Conservation (phyloP, 2,113 vertebrate species). For the Anguilla japonica region DNA sequence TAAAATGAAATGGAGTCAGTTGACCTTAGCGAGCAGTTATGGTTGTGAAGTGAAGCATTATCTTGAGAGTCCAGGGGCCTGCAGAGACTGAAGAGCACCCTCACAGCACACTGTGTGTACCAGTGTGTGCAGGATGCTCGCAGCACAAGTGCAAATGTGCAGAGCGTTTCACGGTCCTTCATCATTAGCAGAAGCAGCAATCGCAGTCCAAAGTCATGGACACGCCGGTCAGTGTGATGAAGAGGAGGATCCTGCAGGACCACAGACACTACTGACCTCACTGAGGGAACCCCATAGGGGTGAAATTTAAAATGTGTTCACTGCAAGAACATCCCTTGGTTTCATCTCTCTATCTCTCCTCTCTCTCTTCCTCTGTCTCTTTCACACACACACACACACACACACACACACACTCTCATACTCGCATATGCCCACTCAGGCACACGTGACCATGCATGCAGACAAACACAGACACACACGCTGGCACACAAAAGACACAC, state of each 20-base stretch:
- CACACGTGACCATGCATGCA: too few relatives aligned
- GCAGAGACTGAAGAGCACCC: neutral
- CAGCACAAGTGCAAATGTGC: neutral
- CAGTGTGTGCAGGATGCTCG: neutral
- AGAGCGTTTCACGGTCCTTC: neutral
- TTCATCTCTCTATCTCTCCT: neutral
- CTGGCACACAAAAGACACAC: too few relatives aligned
- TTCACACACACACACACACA: too few relatives aligned
- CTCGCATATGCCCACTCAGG: too few relatives aligned
- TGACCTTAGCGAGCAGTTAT: neutral
- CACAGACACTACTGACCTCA: neutral
- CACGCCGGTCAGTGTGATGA: neutral
- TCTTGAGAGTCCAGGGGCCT: neutral
- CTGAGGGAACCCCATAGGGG: neutral
- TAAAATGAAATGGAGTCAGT: neutral
- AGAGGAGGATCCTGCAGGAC: neutral
- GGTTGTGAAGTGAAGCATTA: neutral
- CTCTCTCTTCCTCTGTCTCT: too few relatives aligned
- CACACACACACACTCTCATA: too few relatives aligned
- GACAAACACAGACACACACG: too few relatives aligned
- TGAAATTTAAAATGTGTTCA: neutral
- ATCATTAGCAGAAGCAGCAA: neutral
- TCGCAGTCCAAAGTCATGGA: neutral
- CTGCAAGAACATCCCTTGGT: neutral
- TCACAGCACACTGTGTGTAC: neutral